Conservation (phyloP, 2,113 vertebrate species). For the Anarhynchus alexandrinus region DNA sequence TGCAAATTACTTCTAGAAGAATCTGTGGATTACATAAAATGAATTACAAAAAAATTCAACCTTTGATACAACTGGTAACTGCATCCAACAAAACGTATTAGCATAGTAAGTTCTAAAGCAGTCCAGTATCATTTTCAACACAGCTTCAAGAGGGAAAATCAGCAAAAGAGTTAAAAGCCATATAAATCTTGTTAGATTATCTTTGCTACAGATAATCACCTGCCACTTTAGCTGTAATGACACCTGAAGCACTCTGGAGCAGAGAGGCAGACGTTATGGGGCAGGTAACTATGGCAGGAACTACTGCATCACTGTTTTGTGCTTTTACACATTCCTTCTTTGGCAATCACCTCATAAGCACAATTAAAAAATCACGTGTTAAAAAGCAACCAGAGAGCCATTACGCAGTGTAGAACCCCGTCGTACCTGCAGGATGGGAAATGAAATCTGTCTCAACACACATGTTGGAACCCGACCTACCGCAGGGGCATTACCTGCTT, state of each 20-base stretch:
- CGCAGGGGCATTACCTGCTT: slow-evolving; percentile 59
- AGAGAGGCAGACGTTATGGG: neutral
- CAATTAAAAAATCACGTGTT: neutral
- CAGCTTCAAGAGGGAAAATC: neutral
- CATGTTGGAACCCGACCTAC: neutral
- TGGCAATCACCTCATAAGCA: neutral
- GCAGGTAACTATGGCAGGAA: neutral
- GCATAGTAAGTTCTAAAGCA: neutral
- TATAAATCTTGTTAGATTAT: neutral
- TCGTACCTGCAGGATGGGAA: neutral
- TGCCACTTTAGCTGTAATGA: neutral
- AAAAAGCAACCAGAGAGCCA: neutral
- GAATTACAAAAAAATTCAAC: neutral
- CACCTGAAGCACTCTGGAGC: neutral
- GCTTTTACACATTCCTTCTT: neutral
- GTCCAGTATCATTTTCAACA: neutral
- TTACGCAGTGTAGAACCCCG: accelerated
- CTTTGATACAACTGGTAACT: neutral
- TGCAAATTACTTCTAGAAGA: neutral
- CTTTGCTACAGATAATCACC: neutral
- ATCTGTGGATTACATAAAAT: neutral
- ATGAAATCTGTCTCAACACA: neutral
- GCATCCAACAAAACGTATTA: neutral
- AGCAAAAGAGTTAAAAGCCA: neutral
- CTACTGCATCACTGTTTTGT: neutral